Percentiles rank a stretch among this genome's conserved stretches.
phyloP scores from a whole-genome alignment of 1,140 invertebrate genomes.

The Aphaenogaster ashmeadi region DNA sequence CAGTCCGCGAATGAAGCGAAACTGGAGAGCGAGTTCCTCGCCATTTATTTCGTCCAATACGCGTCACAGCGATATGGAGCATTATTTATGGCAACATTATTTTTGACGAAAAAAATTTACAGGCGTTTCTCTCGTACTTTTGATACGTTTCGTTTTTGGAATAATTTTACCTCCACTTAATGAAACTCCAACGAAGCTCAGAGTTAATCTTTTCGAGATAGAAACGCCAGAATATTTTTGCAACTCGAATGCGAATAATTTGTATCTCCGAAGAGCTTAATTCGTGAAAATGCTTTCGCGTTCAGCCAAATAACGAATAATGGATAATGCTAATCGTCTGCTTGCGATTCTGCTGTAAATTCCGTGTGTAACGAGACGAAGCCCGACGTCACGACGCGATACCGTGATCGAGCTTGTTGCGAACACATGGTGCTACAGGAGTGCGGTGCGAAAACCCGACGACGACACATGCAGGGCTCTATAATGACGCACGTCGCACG shows the following conservation, averaged over 20 bases:
- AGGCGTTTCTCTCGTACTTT: no score
- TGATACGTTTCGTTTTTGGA: background rate
- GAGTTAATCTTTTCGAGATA: background rate
- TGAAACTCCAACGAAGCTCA: background rate
- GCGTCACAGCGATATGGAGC: background rate
- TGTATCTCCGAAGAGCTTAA: background rate
- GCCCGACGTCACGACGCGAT: background rate
- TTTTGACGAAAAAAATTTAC: background rate
- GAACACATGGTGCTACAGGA: conserved; percentile 74
- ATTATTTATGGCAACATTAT: conserved; percentile 5
- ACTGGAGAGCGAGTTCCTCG: background rate
- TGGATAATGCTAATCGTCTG: background rate
- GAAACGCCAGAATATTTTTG: background rate
- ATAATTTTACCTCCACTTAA: background rate
- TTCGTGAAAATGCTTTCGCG: background rate
- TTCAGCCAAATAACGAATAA: background rate
- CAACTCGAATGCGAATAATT: background rate
- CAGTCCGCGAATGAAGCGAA: conserved; percentile 9
- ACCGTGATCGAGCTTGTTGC: conserved; percentile 70
- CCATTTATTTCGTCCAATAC: conserved; percentile 14
- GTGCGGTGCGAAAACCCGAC: background rate
- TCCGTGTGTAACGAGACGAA: conserved; percentile 3
- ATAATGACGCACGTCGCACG: conserved; percentile 43
- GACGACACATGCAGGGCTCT: background rate
- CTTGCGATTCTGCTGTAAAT: background rate